These are phyloP conservation scores for Pipistrellus pipistrellus DNA, from an alignment of 2,797 vertebrate genomes.

Conservation along the genomic window DNA sequence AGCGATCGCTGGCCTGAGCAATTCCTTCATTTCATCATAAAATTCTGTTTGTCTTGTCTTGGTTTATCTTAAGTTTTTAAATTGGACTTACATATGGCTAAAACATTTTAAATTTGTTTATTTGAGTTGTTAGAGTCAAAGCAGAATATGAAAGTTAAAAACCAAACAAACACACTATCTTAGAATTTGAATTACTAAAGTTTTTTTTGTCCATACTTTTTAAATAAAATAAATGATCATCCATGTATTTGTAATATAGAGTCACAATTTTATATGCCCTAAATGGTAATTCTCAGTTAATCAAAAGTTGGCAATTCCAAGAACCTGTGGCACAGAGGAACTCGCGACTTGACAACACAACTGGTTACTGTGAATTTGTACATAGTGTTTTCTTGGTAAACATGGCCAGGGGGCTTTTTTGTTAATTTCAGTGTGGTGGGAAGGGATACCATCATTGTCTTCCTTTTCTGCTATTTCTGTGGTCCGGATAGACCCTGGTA, in stretches of 20 bases:
- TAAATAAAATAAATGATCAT: background rate
- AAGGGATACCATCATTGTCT: background rate
- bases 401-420: background rate
- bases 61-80: conserved; percentile 34
- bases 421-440: background rate
- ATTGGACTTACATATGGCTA: background rate
- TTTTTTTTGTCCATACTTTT: background rate
- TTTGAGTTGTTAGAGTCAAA: conserved; percentile 43
- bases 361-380: background rate
- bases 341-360: background rate
- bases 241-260: background rate
- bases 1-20: background rate
- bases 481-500: background rate
- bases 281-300: conserved; percentile 15
- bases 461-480: conserved; percentile 19
- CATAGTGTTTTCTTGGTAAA: conserved; percentile 38
- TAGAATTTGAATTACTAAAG: background rate
- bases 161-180: background rate
- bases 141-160: background rate
- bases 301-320: conserved; percentile 2
- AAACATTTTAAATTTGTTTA: background rate
- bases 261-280: background rate
- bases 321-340: background rate
- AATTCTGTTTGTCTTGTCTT: background rate
- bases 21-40: background rate